A percentile compares a stretch with the other conserved stretches of the same genome.
Evolutionary conservation across 2,797 vertebrate genomes (phyloP).

Genomic region (Lateolabrax maculatus): DNA sequence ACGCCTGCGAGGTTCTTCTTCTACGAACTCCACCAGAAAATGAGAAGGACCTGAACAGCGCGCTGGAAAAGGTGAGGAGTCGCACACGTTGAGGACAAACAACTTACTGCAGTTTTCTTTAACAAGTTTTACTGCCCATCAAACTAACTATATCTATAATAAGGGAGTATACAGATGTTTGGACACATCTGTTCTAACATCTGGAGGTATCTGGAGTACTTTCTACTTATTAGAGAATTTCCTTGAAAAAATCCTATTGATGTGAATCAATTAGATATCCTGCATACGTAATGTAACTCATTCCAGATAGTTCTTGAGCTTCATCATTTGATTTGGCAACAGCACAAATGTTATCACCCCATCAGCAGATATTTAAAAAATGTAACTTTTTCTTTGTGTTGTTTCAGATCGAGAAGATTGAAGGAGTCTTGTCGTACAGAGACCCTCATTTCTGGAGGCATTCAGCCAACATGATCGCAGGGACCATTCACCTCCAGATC

Average conservation of each 20-base stretch:
- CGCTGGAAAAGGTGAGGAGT: constrained; percentile 93
- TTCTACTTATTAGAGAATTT: too few species aligned
- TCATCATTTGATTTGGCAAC: background rate
- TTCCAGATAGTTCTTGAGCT: background rate
- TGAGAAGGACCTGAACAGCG: constrained; percentile 92
- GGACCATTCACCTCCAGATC: constrained; percentile 96
- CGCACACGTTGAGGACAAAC: background rate
- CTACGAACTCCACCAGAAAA: constrained; percentile 91
- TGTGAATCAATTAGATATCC: background rate
- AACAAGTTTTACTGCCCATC: background rate
- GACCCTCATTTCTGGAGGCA: constrained; percentile 98
- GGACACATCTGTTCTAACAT: background rate
- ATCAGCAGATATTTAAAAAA: background rate
- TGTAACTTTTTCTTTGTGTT: background rate
- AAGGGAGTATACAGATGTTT: background rate
- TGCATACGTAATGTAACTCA: background rate
- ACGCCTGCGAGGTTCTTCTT: constrained; percentile 95
- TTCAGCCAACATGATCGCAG: constrained; percentile 92
- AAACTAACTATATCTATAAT: background rate
- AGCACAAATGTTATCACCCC: too few species aligned
- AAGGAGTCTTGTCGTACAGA: constrained; percentile 96
- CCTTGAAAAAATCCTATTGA: background rate
- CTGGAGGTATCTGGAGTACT: too few species aligned
- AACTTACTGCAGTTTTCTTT: background rate
- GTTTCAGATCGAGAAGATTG: constrained; percentile 94